phyloP scores from a whole-genome alignment of 2,797 vertebrate species.

The Myotis daubentonii region DNA sequence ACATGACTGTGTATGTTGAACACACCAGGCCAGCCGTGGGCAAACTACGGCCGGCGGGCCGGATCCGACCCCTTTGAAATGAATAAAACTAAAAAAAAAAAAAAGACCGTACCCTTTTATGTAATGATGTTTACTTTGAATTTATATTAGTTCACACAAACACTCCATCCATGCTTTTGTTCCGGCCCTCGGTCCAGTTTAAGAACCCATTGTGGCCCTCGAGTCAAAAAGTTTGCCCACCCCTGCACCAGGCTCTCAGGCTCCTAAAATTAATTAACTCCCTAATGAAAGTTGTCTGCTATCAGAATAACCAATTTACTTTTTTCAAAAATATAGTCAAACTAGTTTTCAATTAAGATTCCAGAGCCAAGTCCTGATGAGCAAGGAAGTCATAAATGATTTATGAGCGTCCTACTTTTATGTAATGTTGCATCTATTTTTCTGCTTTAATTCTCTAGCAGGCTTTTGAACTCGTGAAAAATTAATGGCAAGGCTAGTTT shows the following conservation, averaged over 20 bases:
- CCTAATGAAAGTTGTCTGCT: slow-evolving; percentile 83
- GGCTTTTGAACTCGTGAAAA: slow-evolving; percentile 71
- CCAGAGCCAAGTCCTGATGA: slow-evolving; percentile 78
- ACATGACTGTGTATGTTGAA: slow-evolving; percentile 72
- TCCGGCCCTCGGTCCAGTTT: no score
- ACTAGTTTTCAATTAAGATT: slow-evolving; percentile 83
- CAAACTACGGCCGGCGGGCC: no score
- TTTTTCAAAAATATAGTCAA: slow-evolving; percentile 79
- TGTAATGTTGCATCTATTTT: slow-evolving; percentile 81
- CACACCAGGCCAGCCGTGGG: no score
- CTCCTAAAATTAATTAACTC: slow-evolving; percentile 84
- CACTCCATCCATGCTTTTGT: no score
- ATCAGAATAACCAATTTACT: slow-evolving; percentile 82
- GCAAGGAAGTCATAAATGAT: slow-evolving; percentile 81
- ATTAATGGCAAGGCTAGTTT: slow-evolving; percentile 75
- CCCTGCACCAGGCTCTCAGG: slow-evolving; percentile 64
- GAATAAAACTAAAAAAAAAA: no score
- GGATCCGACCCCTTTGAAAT: no score
- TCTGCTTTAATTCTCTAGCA: slow-evolving; percentile 78
- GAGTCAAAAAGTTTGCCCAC: no score
- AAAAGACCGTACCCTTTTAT: no score
- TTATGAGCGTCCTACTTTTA: slow-evolving; percentile 79
- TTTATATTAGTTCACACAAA: no score
- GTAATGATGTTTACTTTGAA: no score
- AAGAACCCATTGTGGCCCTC: no score